Evolutionary conservation across 1,140 invertebrate species (phyloP).

Genomic region (Tetramorium parvispinum): DNA sequence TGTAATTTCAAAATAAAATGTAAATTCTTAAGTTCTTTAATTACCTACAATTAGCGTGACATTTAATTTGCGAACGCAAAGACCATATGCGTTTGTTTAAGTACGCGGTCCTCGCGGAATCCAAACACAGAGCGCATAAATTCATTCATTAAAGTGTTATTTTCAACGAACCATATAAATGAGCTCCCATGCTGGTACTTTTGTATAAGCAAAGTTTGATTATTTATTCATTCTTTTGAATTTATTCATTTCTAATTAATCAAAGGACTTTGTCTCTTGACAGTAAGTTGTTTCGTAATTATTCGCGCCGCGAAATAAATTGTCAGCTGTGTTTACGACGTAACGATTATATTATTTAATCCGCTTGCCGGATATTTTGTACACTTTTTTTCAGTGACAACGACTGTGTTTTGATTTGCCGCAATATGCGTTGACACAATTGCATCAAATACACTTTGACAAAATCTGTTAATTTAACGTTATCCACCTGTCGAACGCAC

Average conservation of each 20-base stretch:
- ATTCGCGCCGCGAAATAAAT: neutral
- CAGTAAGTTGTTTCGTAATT: neutral
- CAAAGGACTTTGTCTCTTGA: neutral
- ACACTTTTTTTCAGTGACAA: neutral
- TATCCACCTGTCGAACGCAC: neutral
- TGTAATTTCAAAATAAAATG: neutral
- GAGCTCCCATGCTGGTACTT: neutral
- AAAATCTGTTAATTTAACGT: slow-evolving; percentile 16
- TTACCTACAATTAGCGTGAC: neutral
- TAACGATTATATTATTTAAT: neutral
- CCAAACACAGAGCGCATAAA: neutral
- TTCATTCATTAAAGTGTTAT: neutral
- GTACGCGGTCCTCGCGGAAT: neutral
- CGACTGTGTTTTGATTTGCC: neutral
- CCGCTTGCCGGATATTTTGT: too few species aligned
- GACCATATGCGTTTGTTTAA: neutral
- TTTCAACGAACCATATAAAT: neutral
- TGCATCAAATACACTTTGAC: neutral
- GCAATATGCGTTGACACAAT: neutral
- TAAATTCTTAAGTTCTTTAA: neutral
- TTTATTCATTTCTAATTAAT: too few species aligned
- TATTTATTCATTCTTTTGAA: neutral
- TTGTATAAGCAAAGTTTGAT: neutral
- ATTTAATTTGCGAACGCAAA: neutral
- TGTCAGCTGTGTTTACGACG: neutral